phyloP scores from a whole-genome alignment of 2,888 invertebrate genomes.

The Malthinus flaveolus region DNA sequence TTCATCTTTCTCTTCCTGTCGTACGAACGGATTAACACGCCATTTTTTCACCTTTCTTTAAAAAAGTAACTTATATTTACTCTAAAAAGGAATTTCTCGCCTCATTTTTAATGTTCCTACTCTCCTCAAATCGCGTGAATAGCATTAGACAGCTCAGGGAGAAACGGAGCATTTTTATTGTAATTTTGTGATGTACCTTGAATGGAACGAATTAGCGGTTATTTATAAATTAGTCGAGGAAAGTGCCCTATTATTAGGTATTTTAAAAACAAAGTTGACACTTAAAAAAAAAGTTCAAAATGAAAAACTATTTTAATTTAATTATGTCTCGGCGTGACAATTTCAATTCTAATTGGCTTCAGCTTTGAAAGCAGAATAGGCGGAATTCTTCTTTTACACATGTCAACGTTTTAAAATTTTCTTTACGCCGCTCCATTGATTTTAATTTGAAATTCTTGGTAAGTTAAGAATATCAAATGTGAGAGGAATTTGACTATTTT shows the following conservation, averaged over 20 bases:
- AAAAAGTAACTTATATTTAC: conserved; percentile 42
- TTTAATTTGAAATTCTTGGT: neutral
- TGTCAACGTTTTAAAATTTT: conserved; percentile 24
- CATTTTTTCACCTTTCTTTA: conserved; percentile 45
- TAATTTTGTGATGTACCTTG: too few relatives aligned
- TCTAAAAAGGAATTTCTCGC: conserved; percentile 12
- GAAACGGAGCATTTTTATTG: conserved; percentile 1
- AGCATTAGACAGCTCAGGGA: neutral
- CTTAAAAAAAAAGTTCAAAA: conserved; percentile 8
- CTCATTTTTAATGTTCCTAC: neutral
- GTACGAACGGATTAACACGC: conserved; percentile 45
- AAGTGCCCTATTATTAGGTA: conserved; percentile 15
- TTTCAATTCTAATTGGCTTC: conserved; percentile 34
- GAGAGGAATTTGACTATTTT: neutral
- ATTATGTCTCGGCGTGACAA: conserved; percentile 26
- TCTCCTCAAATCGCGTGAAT: neutral
- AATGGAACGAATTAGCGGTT: conserved; percentile 15
- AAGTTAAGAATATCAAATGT: neutral
- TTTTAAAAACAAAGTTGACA: conserved; percentile 11
- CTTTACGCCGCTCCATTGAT: conserved; percentile 9
- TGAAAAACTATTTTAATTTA: conserved; percentile 30
- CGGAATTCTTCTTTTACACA: conserved; percentile 28
- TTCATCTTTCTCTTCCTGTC: conserved; percentile 35
- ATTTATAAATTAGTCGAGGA: conserved; percentile 14
- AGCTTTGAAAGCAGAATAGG: conserved; percentile 29